Percentiles rank a stretch among this genome's conserved stretches.
Conservation (phyloP, 2,113 vertebrate genomes). For the Hyperoodon ampullatus region DNA sequence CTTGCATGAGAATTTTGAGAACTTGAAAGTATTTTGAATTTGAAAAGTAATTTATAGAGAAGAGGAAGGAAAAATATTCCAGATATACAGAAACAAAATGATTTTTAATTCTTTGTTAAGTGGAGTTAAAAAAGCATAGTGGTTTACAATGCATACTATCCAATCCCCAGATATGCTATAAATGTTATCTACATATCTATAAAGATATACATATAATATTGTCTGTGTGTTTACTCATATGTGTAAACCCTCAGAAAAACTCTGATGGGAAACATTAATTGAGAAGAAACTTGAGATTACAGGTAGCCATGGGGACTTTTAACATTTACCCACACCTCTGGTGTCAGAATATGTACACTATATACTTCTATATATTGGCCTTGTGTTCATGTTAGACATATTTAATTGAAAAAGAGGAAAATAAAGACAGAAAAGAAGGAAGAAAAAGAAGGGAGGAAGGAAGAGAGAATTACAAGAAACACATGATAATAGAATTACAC, state of each 20-base stretch:
- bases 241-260: background rate
- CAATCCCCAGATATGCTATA: background rate
- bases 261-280: background rate
- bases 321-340: background rate
- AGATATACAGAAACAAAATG: background rate
- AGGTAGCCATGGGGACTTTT: background rate
- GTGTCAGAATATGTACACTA: background rate
- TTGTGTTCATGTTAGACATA: background rate
- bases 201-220: background rate
- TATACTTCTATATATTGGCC: background rate
- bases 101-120: background rate
- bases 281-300: background rate
- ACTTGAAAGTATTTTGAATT: conserved; percentile 16
- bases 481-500: background rate
- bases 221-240: background rate
- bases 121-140: background rate
- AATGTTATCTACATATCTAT: background rate
- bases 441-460: background rate
- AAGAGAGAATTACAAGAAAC: background rate
- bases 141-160: background rate
- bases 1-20: background rate
- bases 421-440: background rate
- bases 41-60: conserved; percentile 19
- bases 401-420: background rate
- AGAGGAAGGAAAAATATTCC: background rate